Evolutionary conservation across 2,797 vertebrate genomes (phyloP).

Genomic region (Sus cebifrons): DNA sequence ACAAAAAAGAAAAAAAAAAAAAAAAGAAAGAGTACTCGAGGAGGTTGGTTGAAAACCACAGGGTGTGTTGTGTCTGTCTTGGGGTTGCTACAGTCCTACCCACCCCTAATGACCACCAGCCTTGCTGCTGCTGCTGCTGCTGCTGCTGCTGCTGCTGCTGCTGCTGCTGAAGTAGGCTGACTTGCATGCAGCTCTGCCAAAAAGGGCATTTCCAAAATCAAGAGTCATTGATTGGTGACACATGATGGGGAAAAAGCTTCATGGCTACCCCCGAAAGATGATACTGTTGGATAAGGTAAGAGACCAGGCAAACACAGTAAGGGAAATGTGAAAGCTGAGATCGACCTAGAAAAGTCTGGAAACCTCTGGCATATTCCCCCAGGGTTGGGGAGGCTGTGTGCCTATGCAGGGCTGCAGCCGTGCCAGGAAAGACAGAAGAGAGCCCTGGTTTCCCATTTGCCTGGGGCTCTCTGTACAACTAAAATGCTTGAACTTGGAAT

Average conservation of each 20-base stretch:
- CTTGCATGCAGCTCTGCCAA: not conserved
- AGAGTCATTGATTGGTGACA: not conserved
- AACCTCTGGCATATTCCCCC: not conserved
- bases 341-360: not conserved
- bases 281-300: not conserved
- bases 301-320: not conserved
- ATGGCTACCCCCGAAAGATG: not conserved
- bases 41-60: not conserved
- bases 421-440: not conserved
- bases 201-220: not conserved
- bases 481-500: not conserved
- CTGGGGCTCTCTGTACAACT: not conserved
- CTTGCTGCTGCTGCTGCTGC: not conserved
- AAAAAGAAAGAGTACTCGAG: too few species aligned
- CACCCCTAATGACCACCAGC: not conserved
- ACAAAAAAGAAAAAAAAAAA: too few species aligned
- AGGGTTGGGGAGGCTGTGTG: not conserved
- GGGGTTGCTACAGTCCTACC: too few species aligned
- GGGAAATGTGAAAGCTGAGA: not conserved
- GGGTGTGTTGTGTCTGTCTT: not conserved
- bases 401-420: not conserved
- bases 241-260: not conserved
- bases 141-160: not conserved
- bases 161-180: not conserved
- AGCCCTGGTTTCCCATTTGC: fast-evolving